Base-by-base conservation (phyloP, 23 tunicate species). In the Phallusia fumigata region DNA sequence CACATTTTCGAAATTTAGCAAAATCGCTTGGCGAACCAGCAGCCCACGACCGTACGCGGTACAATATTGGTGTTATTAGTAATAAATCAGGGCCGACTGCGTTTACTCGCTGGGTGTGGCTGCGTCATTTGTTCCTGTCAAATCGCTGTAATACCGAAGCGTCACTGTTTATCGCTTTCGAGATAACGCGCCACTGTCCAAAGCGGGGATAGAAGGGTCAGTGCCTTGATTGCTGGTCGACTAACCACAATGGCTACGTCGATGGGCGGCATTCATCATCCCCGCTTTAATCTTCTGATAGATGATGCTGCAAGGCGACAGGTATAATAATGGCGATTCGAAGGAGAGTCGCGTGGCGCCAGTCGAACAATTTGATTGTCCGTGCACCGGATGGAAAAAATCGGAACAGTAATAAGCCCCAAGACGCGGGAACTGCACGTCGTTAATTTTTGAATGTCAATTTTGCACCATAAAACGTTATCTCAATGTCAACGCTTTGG, bases 101-200 rank as follows among this genome's bases (percentile, higher is more conserved):
- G 69, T 58, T 58, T 58, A 24, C 69, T 58, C 69, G 69, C 69
- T 21, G 69, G 69, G 69, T 58, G 69, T 58, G 69, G 69, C 69
- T 5, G 11, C 28, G 69, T 58, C 26, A 58, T 58, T 58, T 58
- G 69, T 58, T 58, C 69, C 69, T 58, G 69, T 58, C 69, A 21
- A 58, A 58, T 58, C 28, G 13, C 69, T 21, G 69, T 58, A 58
- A 58, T 1, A 24, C 69, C 69, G 69, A 58, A 58, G 28, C 69
- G 69, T 58, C 69, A 58, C 69, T 58, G 69, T 58, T 58, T 58
- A 58, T 58, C 69, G 26, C 69, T 1, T 58, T 40, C 10, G 47
- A 40, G 69, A 58, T 58, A 58, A 58, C 69, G 69, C 69, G 69
- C 69, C 69, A 58, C 69, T 58, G 69, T 58, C 69, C 69, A 24